Percentiles rank a stretch among this genome's conserved stretches.
These are phyloP conservation scores for Anser cygnoides DNA, from an alignment of 2,113 vertebrate genomes.

Conservation along the genomic window DNA sequence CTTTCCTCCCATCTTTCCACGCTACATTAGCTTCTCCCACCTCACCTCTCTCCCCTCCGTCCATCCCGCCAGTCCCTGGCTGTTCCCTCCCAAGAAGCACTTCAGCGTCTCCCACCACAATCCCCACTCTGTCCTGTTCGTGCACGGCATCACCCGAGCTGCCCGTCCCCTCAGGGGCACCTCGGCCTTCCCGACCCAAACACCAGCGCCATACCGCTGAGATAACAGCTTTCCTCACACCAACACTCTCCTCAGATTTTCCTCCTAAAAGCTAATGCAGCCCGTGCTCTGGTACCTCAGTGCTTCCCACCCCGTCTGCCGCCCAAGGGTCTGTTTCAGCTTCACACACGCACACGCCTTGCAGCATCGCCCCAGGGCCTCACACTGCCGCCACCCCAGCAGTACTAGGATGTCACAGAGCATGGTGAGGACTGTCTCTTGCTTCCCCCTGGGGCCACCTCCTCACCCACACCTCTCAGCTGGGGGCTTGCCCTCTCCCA, in stretches of 20 bases:
- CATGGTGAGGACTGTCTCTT: too few species aligned
- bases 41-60: neutral
- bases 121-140: neutral
- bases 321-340: too few species aligned
- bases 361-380: too few species aligned
- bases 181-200: neutral
- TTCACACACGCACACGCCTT: too few species aligned
- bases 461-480: too few species aligned
- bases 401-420: too few species aligned
- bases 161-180: neutral
- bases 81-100: fast-evolving
- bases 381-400: too few species aligned
- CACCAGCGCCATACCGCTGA: neutral
- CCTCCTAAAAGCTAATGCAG: neutral
- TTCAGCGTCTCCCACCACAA: neutral
- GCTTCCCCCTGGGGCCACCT: too few species aligned
- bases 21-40: fast-evolving
- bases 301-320: too few species aligned
- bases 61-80: neutral
- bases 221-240: neutral
- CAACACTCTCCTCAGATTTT: neutral
- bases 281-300: too few species aligned
- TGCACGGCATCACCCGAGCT: fast-evolving
- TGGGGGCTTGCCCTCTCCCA: too few species aligned
- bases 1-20: neutral